phyloP scores from a whole-genome alignment of 2,888 invertebrate genomes.

The Yponomeuta plumbellus region DNA sequence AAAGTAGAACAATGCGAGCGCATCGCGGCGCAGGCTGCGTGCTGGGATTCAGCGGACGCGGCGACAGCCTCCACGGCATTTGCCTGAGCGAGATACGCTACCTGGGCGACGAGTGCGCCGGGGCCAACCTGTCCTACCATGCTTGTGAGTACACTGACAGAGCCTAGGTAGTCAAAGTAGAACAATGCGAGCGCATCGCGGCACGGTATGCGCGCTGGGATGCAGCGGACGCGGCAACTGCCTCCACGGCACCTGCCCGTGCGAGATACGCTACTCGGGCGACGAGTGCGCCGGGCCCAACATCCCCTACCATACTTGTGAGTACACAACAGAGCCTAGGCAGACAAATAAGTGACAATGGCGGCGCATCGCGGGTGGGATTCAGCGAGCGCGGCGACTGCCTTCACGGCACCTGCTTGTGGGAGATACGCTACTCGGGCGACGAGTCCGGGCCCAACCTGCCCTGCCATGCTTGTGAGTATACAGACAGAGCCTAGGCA shows the following conservation, averaged over 20 bases:
- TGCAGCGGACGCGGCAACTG: conserved; percentile 95
- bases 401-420: conserved; percentile 92
- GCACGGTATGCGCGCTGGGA: conserved; percentile 80
- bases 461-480: conserved; percentile 81
- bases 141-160: conserved; percentile 47
- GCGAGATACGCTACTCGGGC: conserved; percentile 92
- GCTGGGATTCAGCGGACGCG: conserved; percentile 87
- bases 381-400: conserved; percentile 93
- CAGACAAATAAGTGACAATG: no score
- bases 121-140: conserved; percentile 89
- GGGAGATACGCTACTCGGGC: conserved; percentile 92
- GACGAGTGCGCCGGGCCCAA: conserved; percentile 89
- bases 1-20: no score
- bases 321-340: conserved; percentile 24
- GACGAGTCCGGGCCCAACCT: conserved; percentile 88
- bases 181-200: conserved; percentile 52
- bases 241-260: conserved; percentile 92
- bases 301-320: conserved; percentile 83
- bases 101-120: conserved; percentile 88
- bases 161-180: no score
- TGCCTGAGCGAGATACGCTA: conserved; percentile 94
- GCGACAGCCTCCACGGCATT: conserved; percentile 94
- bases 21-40: no score
- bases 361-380: no score
- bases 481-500: background rate